A percentile compares a stretch with the other conserved stretches of the same genome.
These are phyloP conservation scores for Hemichromis elongatus DNA, from an alignment of 2,113 vertebrate genomes.

Conservation along the genomic window DNA sequence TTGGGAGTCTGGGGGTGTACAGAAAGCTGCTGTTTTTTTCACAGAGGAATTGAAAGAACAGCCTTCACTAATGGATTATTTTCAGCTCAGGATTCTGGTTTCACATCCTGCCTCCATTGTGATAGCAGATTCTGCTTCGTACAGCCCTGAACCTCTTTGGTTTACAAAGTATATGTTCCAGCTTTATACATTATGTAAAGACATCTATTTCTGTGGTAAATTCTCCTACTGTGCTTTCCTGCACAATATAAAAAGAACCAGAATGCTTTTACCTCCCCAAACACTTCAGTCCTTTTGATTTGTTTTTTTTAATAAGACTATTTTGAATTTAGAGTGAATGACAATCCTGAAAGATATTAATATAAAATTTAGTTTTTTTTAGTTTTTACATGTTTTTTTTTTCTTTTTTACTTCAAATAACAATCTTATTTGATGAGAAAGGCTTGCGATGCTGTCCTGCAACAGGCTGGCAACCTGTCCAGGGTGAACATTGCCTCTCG, in stretches of 20 bases:
- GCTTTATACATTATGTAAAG: slow-evolving; percentile 1
- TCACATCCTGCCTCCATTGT: slow-evolving; percentile 26
- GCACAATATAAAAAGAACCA: neutral
- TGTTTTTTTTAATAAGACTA: neutral
- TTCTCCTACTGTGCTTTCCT: neutral
- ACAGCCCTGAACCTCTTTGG: neutral
- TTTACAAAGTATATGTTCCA: neutral
- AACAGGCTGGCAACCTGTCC: neutral
- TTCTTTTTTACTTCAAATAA: neutral
- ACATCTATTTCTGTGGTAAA: neutral
- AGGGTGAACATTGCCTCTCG: neutral
- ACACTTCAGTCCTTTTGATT: neutral
- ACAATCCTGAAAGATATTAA: neutral
- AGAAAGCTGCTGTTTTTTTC: slow-evolving; percentile 18
- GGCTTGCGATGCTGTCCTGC: neutral
- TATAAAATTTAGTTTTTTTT: neutral
- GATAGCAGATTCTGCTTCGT: neutral
- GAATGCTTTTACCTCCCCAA: neutral
- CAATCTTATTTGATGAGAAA: neutral
- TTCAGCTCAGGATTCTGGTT: slow-evolving; percentile 42
- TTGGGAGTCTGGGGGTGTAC: slow-evolving; percentile 53
- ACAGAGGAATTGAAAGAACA: slow-evolving; percentile 48
- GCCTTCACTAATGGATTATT: slow-evolving; percentile 60
- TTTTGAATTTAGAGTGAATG: neutral
- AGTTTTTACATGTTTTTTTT: neutral